These are phyloP conservation scores for Seriola aureovittata DNA, from an alignment of 2,113 vertebrate species.

Conservation along the genomic window DNA sequence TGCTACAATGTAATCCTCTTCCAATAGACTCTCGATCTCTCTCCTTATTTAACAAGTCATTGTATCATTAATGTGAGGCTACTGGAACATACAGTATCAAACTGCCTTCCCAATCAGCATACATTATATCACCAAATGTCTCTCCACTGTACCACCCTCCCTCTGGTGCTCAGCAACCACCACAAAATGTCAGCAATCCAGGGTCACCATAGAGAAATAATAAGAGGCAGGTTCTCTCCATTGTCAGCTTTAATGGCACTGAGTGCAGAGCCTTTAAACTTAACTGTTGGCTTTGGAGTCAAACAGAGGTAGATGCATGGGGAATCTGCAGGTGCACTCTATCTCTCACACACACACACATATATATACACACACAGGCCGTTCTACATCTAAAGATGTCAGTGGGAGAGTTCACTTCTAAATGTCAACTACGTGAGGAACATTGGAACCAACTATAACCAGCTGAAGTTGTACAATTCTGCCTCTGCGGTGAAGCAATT, in stretches of 20 bases:
- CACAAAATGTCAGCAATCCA: conserved; percentile 71
- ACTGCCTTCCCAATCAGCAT: neutral
- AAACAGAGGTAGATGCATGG: conserved; percentile 61
- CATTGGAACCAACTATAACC: conserved; percentile 72
- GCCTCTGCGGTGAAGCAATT: conserved; percentile 19
- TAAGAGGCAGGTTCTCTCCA: conserved; percentile 51
- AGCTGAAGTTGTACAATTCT: conserved; percentile 47
- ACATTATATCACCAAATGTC: conserved; percentile 17
- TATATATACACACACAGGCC: conserved; percentile 60
- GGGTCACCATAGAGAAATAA: conserved; percentile 66
- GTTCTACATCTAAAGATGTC: conserved; percentile 76
- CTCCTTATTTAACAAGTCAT: neutral
- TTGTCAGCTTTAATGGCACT: conserved; percentile 74
- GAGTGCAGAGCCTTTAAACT: conserved; percentile 78
- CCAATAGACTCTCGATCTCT: neutral
- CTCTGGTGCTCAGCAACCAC: conserved; percentile 14
- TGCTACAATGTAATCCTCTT: no score
- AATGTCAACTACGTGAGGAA: conserved; percentile 86
- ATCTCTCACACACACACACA: conserved; percentile 27
- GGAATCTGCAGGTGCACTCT: conserved; percentile 49
- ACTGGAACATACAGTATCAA: neutral
- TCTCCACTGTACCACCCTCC: neutral
- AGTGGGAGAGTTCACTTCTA: conserved; percentile 78
- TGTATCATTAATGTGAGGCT: neutral
- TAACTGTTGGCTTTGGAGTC: conserved; percentile 77